A percentile compares a stretch with the other conserved stretches of the same genome.
phyloP scores from a whole-genome alignment of 2,113 vertebrate genomes.

The Cyanoliseus patagonus region DNA sequence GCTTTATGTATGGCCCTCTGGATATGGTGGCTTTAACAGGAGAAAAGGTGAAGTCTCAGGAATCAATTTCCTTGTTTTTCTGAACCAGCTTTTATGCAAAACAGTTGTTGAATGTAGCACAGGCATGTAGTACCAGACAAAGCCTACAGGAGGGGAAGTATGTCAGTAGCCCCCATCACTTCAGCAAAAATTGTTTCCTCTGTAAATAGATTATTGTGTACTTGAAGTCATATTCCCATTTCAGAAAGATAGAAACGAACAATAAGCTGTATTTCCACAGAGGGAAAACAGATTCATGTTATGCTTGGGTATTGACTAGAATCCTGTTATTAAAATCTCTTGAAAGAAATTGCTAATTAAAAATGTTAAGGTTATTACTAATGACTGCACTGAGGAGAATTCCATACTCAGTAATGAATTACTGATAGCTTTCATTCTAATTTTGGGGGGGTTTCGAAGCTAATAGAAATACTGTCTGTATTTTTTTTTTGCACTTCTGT shows the following conservation, averaged over 20 bases:
- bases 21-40: slow-evolving; percentile 98
- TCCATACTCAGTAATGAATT: not conserved
- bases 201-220: not conserved
- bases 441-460: not conserved
- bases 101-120: not conserved
- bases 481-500: not conserved
- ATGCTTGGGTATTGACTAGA: not conserved
- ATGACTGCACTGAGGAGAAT: not conserved
- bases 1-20: slow-evolving; percentile 97
- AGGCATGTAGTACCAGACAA: not conserved
- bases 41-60: slow-evolving; percentile 84
- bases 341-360: not conserved
- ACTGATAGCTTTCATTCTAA: not conserved
- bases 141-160: not conserved
- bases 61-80: not conserved
- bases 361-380: not conserved
- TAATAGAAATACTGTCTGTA: not conserved
- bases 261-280: not conserved
- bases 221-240: not conserved
- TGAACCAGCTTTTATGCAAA: not conserved
- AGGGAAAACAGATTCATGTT: not conserved
- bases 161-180: not conserved
- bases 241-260: not conserved
- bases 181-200: not conserved
- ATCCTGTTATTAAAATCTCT: not conserved